These are phyloP conservation scores for Galeopsomyia nigrocyanea DNA, from an alignment of 2,888 invertebrate genomes.

Conservation along the genomic window DNA sequence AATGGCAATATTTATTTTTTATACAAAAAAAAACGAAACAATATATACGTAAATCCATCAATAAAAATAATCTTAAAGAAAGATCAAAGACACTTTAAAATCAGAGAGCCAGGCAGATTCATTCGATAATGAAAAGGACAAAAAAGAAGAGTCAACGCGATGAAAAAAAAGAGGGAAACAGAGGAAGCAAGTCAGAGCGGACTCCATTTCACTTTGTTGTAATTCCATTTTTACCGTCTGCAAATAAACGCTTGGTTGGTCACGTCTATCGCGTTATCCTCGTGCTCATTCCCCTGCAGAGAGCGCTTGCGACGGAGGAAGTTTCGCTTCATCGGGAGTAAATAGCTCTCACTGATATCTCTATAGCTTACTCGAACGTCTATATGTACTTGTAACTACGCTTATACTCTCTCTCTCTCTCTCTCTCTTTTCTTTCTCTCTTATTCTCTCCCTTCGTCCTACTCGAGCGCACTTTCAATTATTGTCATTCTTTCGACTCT, in stretches of 20 bases:
- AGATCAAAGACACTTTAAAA: too few relatives aligned
- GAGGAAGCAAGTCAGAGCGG: conserved; percentile 48
- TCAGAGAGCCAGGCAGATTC: too few relatives aligned
- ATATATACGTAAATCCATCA: too few relatives aligned
- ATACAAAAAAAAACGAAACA: too few relatives aligned
- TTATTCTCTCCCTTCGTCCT: conserved; percentile 6
- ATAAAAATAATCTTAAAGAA: too few relatives aligned
- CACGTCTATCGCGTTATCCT: conserved; percentile 59
- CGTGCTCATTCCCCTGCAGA: conserved; percentile 8
- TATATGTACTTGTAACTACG: too few relatives aligned
- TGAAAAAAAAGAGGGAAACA: conserved; percentile 15
- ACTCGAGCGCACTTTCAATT: conserved; percentile 12
- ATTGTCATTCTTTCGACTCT: conserved; percentile 32
- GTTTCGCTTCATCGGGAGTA: conserved; percentile 55
- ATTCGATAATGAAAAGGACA: background rate
- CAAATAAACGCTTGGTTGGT: conserved; percentile 60
- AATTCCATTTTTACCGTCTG: conserved; percentile 60
- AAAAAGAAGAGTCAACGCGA: background rate
- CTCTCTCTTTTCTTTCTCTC: background rate
- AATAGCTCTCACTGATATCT: conserved; percentile 48
- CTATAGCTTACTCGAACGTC: too few relatives aligned
- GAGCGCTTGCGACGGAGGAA: conserved; percentile 41
- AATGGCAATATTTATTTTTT: too few relatives aligned
- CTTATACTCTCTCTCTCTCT: background rate
- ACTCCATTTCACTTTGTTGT: conserved; percentile 60